These are phyloP conservation scores for Crotophaga sulcirostris DNA, from an alignment of 2,113 vertebrate species.

Conservation along the genomic window DNA sequence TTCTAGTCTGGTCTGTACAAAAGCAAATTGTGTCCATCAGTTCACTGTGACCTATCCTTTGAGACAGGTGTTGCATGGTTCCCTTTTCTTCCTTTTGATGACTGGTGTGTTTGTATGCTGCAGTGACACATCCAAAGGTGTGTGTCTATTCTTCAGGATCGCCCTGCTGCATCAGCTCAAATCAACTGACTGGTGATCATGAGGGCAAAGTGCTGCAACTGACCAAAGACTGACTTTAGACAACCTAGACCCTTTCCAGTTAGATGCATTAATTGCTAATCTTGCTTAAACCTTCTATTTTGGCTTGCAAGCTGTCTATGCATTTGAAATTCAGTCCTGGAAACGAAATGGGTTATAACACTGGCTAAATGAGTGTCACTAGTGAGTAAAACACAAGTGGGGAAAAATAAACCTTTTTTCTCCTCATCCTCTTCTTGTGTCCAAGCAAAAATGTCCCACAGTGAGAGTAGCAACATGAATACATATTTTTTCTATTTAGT, in stretches of 20 bases:
- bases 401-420: neutral
- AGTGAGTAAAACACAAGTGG: neutral
- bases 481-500: neutral
- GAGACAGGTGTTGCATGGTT: neutral
- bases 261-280: neutral
- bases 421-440: neutral
- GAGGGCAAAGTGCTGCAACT: neutral
- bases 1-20: neutral
- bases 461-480: neutral
- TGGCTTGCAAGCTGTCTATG: neutral
- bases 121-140: neutral
- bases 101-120: neutral
- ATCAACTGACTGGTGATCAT: neutral
- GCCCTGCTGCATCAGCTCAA: neutral
- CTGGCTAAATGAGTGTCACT: neutral
- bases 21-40: fast-evolving
- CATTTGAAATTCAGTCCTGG: neutral
- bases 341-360: neutral
- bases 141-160: neutral
- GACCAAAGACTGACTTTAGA: neutral
- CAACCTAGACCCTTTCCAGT: neutral
- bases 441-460: neutral
- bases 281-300: neutral
- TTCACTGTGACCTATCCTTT: neutral
- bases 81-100: neutral